Base-by-base conservation (phyloP, 2,888 invertebrate genomes). In the Drosophila ochracea region DNA sequence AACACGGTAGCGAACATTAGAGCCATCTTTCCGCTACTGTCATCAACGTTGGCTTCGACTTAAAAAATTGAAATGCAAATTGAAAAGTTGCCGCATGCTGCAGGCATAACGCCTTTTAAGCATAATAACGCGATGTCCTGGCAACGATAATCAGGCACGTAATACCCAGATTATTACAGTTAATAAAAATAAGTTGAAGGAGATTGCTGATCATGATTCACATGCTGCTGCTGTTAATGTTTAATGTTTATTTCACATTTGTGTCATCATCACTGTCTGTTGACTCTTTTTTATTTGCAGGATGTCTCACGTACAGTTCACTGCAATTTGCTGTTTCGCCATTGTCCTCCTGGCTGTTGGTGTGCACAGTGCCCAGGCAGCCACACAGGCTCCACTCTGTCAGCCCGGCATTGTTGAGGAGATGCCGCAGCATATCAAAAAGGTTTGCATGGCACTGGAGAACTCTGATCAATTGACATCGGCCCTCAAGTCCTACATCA, bases 361-460 rank as follows among this genome's bases (percentile, higher is more conserved):
- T 59, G 67, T 68, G 41, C 60, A 80, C 10, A 57, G 62, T 37
- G 49, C 76, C 4, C 81, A 86, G 43, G 76, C 80, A n/a, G 91
- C 92, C 79, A 91, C 93, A 62, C 82, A 87, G 78, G 94, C 95
- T 43, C 94, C 94, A 4, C 94, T 95, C 55, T 95, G 95, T 91
- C 94, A 94, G 89, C 94, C 95, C 11, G 94, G 94, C 57, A 92
- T 94, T 59, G 82, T 95, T 50, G 94, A 95, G 71, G 95, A 95
- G 73, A 94, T 95, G 86, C 95, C 95, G 25, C 94, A 94, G 21
- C 94, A 94, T 91, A 94, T 95, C 77, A 94, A 94, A 69, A 93
- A 93, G 78, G 94, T 95, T 39, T 95, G 95, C 91, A 91, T 93
- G 67, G 95, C 95, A 11, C 92, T 95, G 49, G 93, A 93, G 73